Evolutionary conservation across 2,113 vertebrate species (phyloP), one percentile per base, ranked within the genome.

Genomic region (Xenopus laevis): DNA sequence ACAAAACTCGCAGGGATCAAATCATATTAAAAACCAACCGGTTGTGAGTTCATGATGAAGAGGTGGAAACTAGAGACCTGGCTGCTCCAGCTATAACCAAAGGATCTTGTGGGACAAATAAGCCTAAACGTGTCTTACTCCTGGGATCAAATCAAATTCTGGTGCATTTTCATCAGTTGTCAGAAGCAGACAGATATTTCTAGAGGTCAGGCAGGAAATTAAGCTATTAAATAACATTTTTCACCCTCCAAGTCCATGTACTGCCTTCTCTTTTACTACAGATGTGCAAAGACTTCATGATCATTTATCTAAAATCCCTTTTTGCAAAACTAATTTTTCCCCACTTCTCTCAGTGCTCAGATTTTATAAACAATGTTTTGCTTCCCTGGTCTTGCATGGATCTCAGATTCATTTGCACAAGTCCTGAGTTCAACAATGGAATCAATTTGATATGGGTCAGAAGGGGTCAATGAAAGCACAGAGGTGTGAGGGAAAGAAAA

Each of bases 211-310:
- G 89, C 89, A 95, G 94, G 94, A 97, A 96, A 95, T 96, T 86
- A 95, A 93, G 90, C 93, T 95, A 94, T 97, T 94, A 95, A 94
- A 93, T 95, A 93, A 92, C 92, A 92, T 88, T 85, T 91, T 91
- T 87, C 87, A 92, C 84, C 91, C 90, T 79, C 79, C 86, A 84
- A 86, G 80, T 83, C 77, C 83, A 85, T 83, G 86, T 89, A 92
- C 84, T 86, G 89, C 90, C 82, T 82, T 82, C 83, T 88, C 79
- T 83, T 87, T 84, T 84, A 82, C 90, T 92, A 87, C 91, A 93
- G 92, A 91, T 91, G 87, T 92, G 90, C 91, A 83, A 94, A 94
- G 89, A 89, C 90, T 87, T 89, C 90, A 92, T 91, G 88, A 80
- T 85, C 90, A 93, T 97, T 93, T 92, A 95, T 95, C 93, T n/a